Evolutionary conservation across 2,888 invertebrate genomes (phyloP).

Genomic region (Melanophora roralis): DNA sequence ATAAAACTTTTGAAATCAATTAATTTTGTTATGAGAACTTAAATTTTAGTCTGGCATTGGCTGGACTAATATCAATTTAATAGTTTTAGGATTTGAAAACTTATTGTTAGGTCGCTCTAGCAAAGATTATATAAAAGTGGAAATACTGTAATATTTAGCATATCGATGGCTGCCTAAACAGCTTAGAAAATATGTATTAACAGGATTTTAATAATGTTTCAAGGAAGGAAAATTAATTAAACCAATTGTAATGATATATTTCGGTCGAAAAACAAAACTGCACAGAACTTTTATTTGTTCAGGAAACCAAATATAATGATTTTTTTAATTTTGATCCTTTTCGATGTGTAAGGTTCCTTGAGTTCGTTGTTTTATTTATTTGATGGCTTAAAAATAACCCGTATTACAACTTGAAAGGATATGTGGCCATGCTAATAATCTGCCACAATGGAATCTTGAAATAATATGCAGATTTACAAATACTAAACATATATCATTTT

Average conservation of each 20-base stretch:
- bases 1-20: no score
- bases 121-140: conserved; percentile 10
- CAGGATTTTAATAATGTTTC: conserved; percentile 68
- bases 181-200: conserved; percentile 42
- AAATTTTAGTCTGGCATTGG: no score
- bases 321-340: background rate
- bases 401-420: background rate
- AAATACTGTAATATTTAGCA: conserved; percentile 27
- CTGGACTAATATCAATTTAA: no score
- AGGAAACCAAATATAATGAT: no score
- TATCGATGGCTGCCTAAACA: conserved; percentile 50
- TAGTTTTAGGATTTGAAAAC: no score
- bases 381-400: background rate
- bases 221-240: conserved; percentile 59
- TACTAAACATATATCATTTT: no score
- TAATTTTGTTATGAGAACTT: no score
- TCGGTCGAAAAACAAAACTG: no score
- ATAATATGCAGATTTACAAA: conserved; percentile 8
- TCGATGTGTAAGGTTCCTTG: background rate
- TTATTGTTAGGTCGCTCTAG: no score
- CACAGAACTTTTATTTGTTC: no score
- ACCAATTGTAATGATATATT: conserved; percentile 6
- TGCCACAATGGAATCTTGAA: background rate
- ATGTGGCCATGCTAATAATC: conserved; percentile 24
- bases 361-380: background rate